A percentile compares a stretch with the other conserved stretches of the same genome.
Conservation (phyloP, 2,888 invertebrate genomes). For the Elaeidobius kamerunicus region DNA sequence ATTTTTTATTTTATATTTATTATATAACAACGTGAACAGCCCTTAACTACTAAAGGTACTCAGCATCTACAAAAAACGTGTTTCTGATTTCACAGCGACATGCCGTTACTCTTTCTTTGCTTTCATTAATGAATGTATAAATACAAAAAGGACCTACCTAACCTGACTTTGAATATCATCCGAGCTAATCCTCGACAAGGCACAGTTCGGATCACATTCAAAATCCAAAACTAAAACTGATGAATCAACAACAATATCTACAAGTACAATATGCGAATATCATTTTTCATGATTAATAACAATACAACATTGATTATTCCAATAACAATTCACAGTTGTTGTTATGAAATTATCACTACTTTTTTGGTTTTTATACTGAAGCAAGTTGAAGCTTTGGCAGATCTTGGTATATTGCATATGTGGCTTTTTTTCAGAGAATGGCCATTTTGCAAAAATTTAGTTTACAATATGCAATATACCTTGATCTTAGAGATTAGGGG, state of each 20-base stretch:
- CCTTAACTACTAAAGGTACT: slow-evolving; percentile 52
- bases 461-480: slow-evolving; percentile 9
- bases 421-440: too few relatives aligned
- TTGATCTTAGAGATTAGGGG: slow-evolving; percentile 7
- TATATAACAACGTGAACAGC: slow-evolving; percentile 54
- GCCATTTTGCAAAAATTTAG: too few relatives aligned
- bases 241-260: slow-evolving; percentile 49
- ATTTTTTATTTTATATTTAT: slow-evolving; percentile 39
- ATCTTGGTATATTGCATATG: slow-evolving; percentile 8
- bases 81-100: slow-evolving; percentile 46
- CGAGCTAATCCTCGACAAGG: too few relatives aligned
- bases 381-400: slow-evolving; percentile 42
- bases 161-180: background rate
- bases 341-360: slow-evolving; percentile 48
- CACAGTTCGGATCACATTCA: slow-evolving; percentile 1
- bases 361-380: slow-evolving; percentile 42
- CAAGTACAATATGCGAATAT: slow-evolving; percentile 50
- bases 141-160: slow-evolving; percentile 41
- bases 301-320: slow-evolving; percentile 66
- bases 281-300: slow-evolving; percentile 50
- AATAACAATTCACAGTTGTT: slow-evolving; percentile 54
- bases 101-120: slow-evolving; percentile 45
- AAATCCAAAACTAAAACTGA: slow-evolving; percentile 30
- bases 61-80: slow-evolving; percentile 50
- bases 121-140: slow-evolving; percentile 49